These are phyloP conservation scores for Pseudeuparius sepicola DNA, from an alignment of 2,888 invertebrate genomes.

Conservation along the genomic window DNA sequence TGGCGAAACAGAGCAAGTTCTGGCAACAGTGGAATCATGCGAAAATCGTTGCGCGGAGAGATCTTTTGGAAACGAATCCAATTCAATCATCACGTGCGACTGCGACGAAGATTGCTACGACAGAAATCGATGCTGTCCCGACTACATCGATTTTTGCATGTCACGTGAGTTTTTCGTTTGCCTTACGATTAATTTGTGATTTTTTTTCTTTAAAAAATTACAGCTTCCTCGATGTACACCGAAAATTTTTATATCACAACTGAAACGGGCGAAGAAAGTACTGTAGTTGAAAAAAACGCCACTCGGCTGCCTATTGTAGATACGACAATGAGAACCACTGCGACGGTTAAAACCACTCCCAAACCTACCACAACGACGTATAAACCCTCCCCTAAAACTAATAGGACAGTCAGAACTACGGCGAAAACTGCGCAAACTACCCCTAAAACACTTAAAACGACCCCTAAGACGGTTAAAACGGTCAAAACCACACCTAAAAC, in stretches of 20 bases:
- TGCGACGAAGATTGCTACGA: constrained; percentile 49
- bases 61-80: constrained; percentile 18
- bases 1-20: too few species aligned
- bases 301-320: too few species aligned
- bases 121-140: constrained; percentile 53
- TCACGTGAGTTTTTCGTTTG: constrained; percentile 35
- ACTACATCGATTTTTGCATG: constrained; percentile 51
- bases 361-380: too few species aligned
- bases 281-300: too few species aligned
- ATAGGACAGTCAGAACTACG: constrained; percentile 21
- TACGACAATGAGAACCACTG: too few species aligned
- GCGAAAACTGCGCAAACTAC: constrained; percentile 22
- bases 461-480: not conserved
- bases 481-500: constrained; percentile 18
- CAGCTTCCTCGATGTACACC: too few species aligned
- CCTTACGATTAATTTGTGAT: too few species aligned
- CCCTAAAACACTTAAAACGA: constrained; percentile 4
- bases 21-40: constrained; percentile 43
- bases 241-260: too few species aligned
- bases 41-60: constrained; percentile 40
- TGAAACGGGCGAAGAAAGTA: too few species aligned
- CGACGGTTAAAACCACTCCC: too few species aligned
- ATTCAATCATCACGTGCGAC: constrained; percentile 41
- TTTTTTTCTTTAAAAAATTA: too few species aligned
- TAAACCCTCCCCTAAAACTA: too few species aligned